Base-by-base conservation (phyloP, 2,888 invertebrate species). In the Cerastis rubricosa region DNA sequence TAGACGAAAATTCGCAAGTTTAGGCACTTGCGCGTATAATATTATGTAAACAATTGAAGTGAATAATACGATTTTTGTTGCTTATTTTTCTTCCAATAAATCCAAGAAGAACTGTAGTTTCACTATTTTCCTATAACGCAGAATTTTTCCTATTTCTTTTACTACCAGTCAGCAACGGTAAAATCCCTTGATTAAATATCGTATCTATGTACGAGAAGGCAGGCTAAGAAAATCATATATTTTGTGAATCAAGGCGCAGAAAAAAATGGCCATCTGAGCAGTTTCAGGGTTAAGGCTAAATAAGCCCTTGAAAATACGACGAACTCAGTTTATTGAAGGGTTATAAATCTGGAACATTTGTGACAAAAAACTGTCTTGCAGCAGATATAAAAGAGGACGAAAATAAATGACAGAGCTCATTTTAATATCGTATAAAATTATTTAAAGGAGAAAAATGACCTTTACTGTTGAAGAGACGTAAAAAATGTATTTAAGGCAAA, bases 291-390 rank as follows among this genome's bases (percentile, higher is more conserved):
- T 83, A 77, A 77, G 74, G 71, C 83, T 85, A 85, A 83, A 86
- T 78, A 86, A 84, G 78, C 84, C 49, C 83, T 84, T 84, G 83
- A 74, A 84, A 83, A 86, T 86, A 84, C 86, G 78, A 74, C 74
- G 65, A 83, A 69, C 74, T 72, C 65, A 66, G 86, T 84, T 83
- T 84, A 84, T 86, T 84, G 83, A 84, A 86, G 86, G 86, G 86
- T 78, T 83, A 86, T 84, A 86, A 86, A 84, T 84, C 83, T 84
- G 74, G 61, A 74, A 83, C 43, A 86, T 83, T 84, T 69, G 63
- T 40, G 29, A 71, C 69, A 83, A 77, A 72, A 82, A 84, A 84
- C 40, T 70, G 78, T 66, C 68, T 64, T 7, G 45, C 29, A 72
- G 66, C 61, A 63, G 65, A 66, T 86, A 83, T 86, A 78, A 74